Base-by-base conservation (phyloP, 2,797 vertebrate genomes). In the Onychomys arenicola region DNA sequence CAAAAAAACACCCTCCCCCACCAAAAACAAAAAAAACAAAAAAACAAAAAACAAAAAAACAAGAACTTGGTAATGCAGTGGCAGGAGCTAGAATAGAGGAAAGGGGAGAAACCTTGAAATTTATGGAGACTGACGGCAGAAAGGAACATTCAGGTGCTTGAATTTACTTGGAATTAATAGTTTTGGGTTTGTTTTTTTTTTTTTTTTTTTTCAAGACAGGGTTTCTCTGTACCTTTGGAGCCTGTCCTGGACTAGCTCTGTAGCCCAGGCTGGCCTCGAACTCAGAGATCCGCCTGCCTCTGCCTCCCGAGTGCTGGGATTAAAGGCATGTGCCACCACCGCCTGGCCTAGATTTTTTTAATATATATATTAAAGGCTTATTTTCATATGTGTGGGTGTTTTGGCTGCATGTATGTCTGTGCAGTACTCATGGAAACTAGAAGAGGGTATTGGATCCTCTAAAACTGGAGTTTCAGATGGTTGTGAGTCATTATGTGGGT, bases 161-260 rank as follows among this genome's bases (percentile, higher is more conserved):
- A 65, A 84, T 63, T 65, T 94, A 87, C 52, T 96, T 93, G 89
- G 57, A 96, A 83, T 93, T 76, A 93, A 88, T 76, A n/a, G n/a
- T n/a, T n/a, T n/a, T n/a, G n/a, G n/a, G n/a, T n/a, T n/a, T n/a
- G n/a, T n/a, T n/a, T n/a, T n/a, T n/a, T n/a, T n/a, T n/a, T n/a
- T n/a, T n/a, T n/a, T n/a, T n/a, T n/a, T n/a, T n/a, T n/a, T n/a
- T n/a, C n/a, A n/a, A n/a, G n/a, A n/a, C n/a, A n/a, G n/a, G n/a
- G n/a, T n/a, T n/a, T n/a, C n/a, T n/a, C n/a, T n/a, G n/a, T n/a
- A n/a, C n/a, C n/a, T n/a, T n/a, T n/a, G n/a, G n/a, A n/a, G n/a
- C n/a, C n/a, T n/a, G n/a, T n/a, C n/a, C n/a, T n/a, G n/a, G n/a
- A n/a, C n/a, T n/a, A n/a, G n/a, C n/a, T n/a, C n/a, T n/a, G n/a